Percentiles rank a stretch among this genome's conserved stretches.
phyloP scores from a whole-genome alignment of 2,797 vertebrate species.

The Melanotaenia boesemani region DNA sequence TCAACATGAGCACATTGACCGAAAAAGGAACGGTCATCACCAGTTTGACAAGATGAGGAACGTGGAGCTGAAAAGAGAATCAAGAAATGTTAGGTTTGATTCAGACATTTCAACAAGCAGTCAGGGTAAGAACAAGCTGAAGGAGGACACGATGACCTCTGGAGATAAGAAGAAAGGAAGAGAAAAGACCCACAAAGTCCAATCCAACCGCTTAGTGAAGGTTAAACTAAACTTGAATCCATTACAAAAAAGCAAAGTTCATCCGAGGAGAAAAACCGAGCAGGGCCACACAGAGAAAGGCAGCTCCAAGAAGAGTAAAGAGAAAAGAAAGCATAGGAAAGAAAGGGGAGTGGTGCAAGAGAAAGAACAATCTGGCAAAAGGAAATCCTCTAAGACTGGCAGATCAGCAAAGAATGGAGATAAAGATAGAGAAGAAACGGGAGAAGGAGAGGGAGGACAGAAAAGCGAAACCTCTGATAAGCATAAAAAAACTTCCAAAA shows the following conservation, averaged over 20 bases:
- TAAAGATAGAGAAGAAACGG: constrained; percentile 14
- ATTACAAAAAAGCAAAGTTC: constrained; percentile 82
- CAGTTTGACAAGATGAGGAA: constrained; percentile 37
- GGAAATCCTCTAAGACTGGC: constrained; percentile 42
- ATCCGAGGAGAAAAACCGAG: constrained; percentile 75
- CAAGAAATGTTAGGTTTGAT: constrained; percentile 83
- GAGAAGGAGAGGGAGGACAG: background rate
- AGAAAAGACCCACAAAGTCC: constrained; percentile 59
- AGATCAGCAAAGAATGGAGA: constrained; percentile 1
- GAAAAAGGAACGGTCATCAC: constrained; percentile 59
- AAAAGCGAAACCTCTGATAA: constrained; percentile 12
- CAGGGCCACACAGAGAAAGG: constrained; percentile 32
- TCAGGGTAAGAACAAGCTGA: constrained; percentile 1
- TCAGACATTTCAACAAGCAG: constrained; percentile 55
- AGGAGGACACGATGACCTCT: constrained; percentile 1
- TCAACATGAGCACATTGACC: constrained; percentile 43
- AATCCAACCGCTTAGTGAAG: constrained; percentile 70
- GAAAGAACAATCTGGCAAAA: constrained; percentile 30
- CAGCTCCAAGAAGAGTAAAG: constrained; percentile 53
- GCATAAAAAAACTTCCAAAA: constrained; percentile 33
- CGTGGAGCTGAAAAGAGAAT: constrained; percentile 47
- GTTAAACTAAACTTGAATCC: constrained; percentile 87
- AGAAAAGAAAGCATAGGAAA: constrained; percentile 39
- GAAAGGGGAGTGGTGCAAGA: constrained; percentile 11
- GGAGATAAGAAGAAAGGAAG: constrained; percentile 46